These are phyloP conservation scores for Corapipo altera DNA, from an alignment of 2,113 vertebrate species.

Conservation along the genomic window DNA sequence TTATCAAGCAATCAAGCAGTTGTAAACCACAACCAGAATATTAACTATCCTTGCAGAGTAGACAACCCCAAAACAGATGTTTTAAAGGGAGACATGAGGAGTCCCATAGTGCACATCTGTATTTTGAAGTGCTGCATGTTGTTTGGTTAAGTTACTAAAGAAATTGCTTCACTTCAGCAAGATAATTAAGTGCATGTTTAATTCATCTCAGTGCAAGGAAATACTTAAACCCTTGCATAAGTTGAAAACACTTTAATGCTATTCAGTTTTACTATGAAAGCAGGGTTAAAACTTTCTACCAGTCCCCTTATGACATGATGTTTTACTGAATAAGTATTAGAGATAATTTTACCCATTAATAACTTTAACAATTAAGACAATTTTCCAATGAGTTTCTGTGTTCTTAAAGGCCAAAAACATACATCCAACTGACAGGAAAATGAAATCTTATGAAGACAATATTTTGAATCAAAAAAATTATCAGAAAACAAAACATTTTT, in stretches of 20 bases:
- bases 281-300: not conserved
- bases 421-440: not conserved
- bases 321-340: not conserved
- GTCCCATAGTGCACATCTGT: not conserved
- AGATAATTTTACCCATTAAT: not conserved
- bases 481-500: not conserved
- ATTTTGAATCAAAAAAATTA: not conserved
- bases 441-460: not conserved
- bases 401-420: not conserved
- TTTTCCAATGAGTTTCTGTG: not conserved
- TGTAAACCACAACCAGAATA: not conserved
- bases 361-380: not conserved
- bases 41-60: not conserved
- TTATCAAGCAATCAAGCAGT: not conserved
- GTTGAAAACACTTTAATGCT: fast-evolving
- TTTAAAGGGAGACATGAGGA: not conserved
- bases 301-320: not conserved
- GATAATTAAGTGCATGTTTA: not conserved
- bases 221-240: not conserved
- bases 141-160: not conserved
- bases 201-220: not conserved
- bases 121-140: not conserved
- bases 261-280: not conserved
- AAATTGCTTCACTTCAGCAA: not conserved
- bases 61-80: not conserved